A percentile compares a stretch with the other conserved stretches of the same genome.
Conservation (phyloP, 2,888 invertebrate genomes). For the Drosophila setosimentum region DNA sequence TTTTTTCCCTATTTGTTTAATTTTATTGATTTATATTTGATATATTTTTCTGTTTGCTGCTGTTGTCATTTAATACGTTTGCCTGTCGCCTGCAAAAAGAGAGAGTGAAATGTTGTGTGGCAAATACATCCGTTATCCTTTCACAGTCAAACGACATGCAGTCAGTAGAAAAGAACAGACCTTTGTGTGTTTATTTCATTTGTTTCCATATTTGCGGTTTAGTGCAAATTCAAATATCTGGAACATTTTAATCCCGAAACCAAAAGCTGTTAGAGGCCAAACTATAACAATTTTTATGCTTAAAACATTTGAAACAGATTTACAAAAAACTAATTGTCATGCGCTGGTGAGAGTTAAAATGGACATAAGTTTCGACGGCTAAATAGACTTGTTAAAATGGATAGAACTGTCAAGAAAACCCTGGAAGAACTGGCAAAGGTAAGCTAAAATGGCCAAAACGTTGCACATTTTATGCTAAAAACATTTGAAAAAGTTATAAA, state of each 20-base stretch:
- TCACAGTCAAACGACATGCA: constrained; percentile 22
- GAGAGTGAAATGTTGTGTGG: constrained; percentile 29
- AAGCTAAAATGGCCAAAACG: not conserved
- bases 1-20: not conserved
- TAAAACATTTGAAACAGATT: not conserved
- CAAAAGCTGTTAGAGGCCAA: not conserved
- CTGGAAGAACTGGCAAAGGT: not conserved
- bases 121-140: constrained; percentile 28
- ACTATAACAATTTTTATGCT: not conserved
- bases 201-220: constrained; percentile 14
- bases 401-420: not conserved
- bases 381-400: not conserved
- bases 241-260: constrained; percentile 27
- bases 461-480: not conserved
- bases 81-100: constrained; percentile 52
- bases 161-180: constrained; percentile 35
- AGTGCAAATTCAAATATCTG: constrained; percentile 24
- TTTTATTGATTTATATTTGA: constrained; percentile 54
- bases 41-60: constrained; percentile 10
- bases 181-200: constrained; percentile 49
- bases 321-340: not conserved
- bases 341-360: too few species aligned
- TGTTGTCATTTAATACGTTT: constrained; percentile 19
- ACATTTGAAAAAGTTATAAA: not conserved
- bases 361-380: not conserved